A percentile compares a stretch with the other conserved stretches of the same genome.
phyloP scores from a whole-genome alignment of 2,797 vertebrate species.

The Sebastes steindachneri region DNA sequence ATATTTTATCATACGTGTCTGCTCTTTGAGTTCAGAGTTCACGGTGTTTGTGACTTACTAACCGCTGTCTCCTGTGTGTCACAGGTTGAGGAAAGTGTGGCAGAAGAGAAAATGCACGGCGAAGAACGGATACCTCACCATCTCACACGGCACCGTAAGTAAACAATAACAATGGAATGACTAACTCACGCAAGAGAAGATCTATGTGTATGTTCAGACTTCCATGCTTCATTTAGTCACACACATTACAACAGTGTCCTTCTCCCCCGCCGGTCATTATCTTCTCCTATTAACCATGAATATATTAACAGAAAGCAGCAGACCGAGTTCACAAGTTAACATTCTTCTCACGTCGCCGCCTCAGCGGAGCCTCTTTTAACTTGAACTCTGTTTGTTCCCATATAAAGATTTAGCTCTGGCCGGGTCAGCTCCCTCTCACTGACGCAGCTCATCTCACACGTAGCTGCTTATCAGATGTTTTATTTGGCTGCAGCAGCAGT shows the following conservation, averaged over 20 bases:
- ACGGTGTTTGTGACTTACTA: not conserved
- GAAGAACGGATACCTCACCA: conserved; percentile 98
- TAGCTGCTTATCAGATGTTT: conserved; percentile 51
- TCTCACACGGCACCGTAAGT: conserved; percentile 97
- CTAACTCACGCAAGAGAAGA: not conserved
- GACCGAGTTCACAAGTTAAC: conserved; percentile 14
- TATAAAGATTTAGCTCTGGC: conserved; percentile 30
- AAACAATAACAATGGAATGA: not conserved
- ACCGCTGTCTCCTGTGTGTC: not conserved
- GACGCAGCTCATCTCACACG: not conserved
- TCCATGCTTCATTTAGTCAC: not conserved
- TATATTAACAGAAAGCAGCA: conserved; percentile 3
- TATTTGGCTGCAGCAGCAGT: conserved; percentile 24
- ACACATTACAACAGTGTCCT: not conserved
- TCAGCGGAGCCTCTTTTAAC: not conserved
- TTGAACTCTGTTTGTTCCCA: conserved; percentile 14
- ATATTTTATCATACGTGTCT: not conserved
- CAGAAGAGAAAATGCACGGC: conserved; percentile 98
- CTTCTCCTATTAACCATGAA: conserved; percentile 15
- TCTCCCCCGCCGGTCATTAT: conserved; percentile 1
- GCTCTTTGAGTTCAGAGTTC: not conserved
- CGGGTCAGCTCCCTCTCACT: not conserved
- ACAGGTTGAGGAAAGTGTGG: conserved; percentile 97
- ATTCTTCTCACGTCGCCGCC: conserved; percentile 11
- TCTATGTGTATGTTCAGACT: too few relatives aligned